These are phyloP conservation scores for Uropetala carovei DNA, from an alignment of 2,888 invertebrate genomes.

Conservation along the genomic window DNA sequence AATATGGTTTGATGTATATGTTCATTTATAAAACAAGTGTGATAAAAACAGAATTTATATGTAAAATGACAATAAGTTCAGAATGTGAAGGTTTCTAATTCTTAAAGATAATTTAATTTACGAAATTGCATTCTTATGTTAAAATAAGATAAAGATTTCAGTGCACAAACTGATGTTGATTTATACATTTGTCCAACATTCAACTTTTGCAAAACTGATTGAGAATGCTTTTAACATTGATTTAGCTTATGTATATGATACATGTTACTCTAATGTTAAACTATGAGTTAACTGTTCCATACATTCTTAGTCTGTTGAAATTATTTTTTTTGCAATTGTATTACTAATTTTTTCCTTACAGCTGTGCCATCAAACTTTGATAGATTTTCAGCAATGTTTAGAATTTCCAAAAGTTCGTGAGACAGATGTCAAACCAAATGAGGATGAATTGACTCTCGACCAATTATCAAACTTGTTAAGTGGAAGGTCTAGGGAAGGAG, in stretches of 20 bases:
- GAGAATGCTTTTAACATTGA: background rate
- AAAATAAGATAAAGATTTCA: too few species aligned
- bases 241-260: background rate
- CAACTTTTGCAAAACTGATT: background rate
- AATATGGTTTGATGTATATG: too few species aligned
- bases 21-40: too few species aligned
- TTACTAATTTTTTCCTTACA: constrained; percentile 64
- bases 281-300: too few species aligned
- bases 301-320: too few species aligned
- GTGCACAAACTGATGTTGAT: too few species aligned
- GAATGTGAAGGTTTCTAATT: too few species aligned
- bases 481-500: constrained; percentile 73
- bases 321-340: constrained; percentile 36
- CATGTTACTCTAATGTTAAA: background rate
- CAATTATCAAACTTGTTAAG: constrained; percentile 69
- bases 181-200: too few species aligned
- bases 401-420: constrained; percentile 75
- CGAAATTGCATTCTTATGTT: too few species aligned
- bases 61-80: too few species aligned
- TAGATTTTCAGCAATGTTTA: constrained; percentile 85
- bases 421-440: constrained; percentile 71
- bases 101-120: too few species aligned
- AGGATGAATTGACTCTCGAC: constrained; percentile 77
- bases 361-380: constrained; percentile 83
- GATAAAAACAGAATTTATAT: too few species aligned